Evolutionary conservation across 2,113 vertebrate species (phyloP), one percentile per base, ranked within the genome.

Genomic region (Psephotus haematonotus): DNA sequence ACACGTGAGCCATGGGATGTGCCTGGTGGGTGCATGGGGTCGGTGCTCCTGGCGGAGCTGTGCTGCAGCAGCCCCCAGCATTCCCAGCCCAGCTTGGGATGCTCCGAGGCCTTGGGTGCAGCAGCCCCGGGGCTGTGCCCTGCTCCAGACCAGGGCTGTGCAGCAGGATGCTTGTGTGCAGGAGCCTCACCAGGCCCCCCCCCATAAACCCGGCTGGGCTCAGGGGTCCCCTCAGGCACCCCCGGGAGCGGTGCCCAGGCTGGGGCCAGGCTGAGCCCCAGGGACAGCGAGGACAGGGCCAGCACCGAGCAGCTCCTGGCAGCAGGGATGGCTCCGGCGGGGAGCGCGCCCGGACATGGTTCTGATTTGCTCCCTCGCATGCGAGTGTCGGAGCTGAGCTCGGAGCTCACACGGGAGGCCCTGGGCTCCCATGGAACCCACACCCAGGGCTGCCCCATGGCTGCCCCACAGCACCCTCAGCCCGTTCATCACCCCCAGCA

Each of bases 391-490:
- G 63, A 43, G 63, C 47, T 57, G 57, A 60, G 71, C 59, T 46
- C 10, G 15, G 57, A 46, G 71, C 50, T 46, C 11, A 4, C 35
- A 28, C 0, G 3, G 47, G 47, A 57, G 28, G 55, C 41, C 76
- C 49, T 13, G 64, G 43, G 43, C 78, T 39, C 28, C 37, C 71
- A 9, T 0, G 10, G 71, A 43, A 46, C 49, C 13, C 6, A 0
- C 6, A 6, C 9, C 84, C 71, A 22, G 0, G 1, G 37, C 47
- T 2, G 1, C 44, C 25, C 22, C 63, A n/a, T 2, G 0, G 81
- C 71, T 47, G 25, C 39, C 52, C 69, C 14, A 8, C 25, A 9
- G 59, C 59, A 37, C 14, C 22, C 59, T 25, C 59, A 35, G 22
- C 81, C 43, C 31, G 2, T 8, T 23, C 50, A 17, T 65, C 1